Conservation (phyloP, 2,888 invertebrate genomes). For the Macrosoma leucophasiata region DNA sequence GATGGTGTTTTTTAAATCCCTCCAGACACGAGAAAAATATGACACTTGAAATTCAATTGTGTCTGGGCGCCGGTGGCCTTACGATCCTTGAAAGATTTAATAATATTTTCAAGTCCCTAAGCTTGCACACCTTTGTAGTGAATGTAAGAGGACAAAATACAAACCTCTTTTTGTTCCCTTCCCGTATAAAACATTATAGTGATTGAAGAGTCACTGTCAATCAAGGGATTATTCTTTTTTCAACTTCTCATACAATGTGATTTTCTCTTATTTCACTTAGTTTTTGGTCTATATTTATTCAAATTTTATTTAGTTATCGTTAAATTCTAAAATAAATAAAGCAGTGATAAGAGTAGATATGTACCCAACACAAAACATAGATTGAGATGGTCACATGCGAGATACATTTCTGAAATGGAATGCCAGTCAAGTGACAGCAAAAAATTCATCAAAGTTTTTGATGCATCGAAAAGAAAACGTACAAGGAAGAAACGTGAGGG, state of each 20-base stretch:
- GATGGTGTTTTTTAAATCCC: no score
- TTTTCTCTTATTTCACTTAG: constrained; percentile 39
- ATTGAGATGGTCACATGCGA: constrained; percentile 32
- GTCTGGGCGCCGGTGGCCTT: no score
- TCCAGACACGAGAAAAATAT: no score
- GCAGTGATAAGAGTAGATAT: constrained; percentile 27
- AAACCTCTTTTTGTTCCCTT: no score
- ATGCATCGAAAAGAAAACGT: constrained; percentile 50
- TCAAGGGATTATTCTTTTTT: constrained; percentile 41
- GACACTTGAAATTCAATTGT: no score
- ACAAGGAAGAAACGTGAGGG: constrained; percentile 47
- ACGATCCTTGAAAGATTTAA: no score
- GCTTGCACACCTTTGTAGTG: no score
- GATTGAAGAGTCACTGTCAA: constrained; percentile 12
- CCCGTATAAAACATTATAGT: no score
- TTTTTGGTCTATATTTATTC: constrained; percentile 45
- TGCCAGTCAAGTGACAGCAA: constrained; percentile 61
- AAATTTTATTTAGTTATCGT: constrained; percentile 28
- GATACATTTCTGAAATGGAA: constrained; percentile 55
- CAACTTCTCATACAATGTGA: constrained; percentile 38
- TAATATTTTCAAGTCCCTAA: no score
- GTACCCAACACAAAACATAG: constrained; percentile 36
- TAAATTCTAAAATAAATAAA: constrained; percentile 38
- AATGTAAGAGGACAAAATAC: no score
- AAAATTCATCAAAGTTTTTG: constrained; percentile 62